Percentiles rank a stretch among this genome's conserved stretches.
phyloP scores from a whole-genome alignment of 1,140 invertebrate genomes.

The Leptinotarsa defecta region DNA sequence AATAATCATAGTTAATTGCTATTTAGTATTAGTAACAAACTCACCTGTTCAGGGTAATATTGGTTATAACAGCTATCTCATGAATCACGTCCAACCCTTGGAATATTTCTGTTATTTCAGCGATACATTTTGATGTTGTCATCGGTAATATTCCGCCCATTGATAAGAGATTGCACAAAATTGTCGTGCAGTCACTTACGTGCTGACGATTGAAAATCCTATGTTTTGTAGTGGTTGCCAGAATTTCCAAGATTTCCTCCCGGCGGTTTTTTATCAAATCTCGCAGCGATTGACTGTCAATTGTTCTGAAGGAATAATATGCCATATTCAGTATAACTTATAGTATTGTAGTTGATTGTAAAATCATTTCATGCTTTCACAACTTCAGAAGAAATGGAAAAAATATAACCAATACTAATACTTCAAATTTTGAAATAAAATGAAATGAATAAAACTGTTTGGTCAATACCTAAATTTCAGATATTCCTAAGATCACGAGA shows the following conservation, averaged over 20 bases:
- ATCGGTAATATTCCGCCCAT: neutral
- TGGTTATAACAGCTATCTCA: slow-evolving; percentile 8
- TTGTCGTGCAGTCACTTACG: neutral
- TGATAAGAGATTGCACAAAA: slow-evolving; percentile 5
- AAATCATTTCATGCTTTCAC: too few relatives aligned
- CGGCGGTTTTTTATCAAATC: neutral
- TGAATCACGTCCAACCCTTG: neutral
- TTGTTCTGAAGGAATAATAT: neutral
- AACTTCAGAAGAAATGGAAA: too few relatives aligned
- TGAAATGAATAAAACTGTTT: too few relatives aligned
- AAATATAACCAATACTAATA: too few relatives aligned
- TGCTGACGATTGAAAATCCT: slow-evolving; percentile 12
- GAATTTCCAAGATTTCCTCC: slow-evolving; percentile 15
- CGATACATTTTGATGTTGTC: slow-evolving; percentile 9
- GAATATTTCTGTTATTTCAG: slow-evolving; percentile 10
- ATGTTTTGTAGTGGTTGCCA: neutral
- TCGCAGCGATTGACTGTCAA: neutral
- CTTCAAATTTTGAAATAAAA: too few relatives aligned
- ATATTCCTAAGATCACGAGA: too few relatives aligned
- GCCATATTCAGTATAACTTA: too few relatives aligned
- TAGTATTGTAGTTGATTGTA: too few relatives aligned
- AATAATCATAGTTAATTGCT: neutral
- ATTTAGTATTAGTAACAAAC: neutral
- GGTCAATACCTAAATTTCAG: too few relatives aligned
- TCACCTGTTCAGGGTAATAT: slow-evolving; percentile 20